phyloP scores from a whole-genome alignment of 2,797 vertebrate species.

The Danio tinwini region DNA sequence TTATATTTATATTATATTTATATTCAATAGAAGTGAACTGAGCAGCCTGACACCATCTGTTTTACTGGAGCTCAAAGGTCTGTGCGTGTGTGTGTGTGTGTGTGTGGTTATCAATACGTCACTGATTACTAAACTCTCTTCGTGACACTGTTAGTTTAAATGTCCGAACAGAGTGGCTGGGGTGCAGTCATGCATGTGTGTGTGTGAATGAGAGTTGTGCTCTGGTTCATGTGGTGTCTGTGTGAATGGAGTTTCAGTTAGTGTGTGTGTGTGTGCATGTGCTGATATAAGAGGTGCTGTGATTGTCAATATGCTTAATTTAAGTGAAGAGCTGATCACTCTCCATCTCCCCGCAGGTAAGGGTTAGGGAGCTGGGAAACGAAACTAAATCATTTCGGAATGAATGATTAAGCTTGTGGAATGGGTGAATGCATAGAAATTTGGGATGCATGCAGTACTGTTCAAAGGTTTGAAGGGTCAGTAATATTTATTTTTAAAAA shows the following conservation, averaged over 20 bases:
- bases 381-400: neutral
- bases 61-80: slow-evolving; percentile 26
- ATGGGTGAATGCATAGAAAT: neutral
- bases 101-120: neutral
- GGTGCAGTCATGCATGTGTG: neutral
- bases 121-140: slow-evolving; percentile 7
- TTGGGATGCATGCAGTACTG: neutral
- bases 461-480: neutral
- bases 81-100: neutral
- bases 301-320: slow-evolving; percentile 22
- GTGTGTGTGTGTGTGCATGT: neutral
- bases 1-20: no score
- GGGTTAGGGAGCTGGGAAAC: neutral
- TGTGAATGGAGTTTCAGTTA: neutral
- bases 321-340: neutral
- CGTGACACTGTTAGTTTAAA: neutral
- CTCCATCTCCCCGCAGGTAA: slow-evolving; percentile 12
- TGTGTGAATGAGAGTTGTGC: neutral
- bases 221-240: neutral
- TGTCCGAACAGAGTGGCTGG: neutral
- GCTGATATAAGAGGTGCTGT: neutral
- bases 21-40: neutral
- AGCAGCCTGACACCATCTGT: slow-evolving; percentile 1
- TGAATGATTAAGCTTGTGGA: neutral
- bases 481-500: neutral